Conservation (phyloP, 2,113 vertebrate genomes). For the Falco punctatus region DNA sequence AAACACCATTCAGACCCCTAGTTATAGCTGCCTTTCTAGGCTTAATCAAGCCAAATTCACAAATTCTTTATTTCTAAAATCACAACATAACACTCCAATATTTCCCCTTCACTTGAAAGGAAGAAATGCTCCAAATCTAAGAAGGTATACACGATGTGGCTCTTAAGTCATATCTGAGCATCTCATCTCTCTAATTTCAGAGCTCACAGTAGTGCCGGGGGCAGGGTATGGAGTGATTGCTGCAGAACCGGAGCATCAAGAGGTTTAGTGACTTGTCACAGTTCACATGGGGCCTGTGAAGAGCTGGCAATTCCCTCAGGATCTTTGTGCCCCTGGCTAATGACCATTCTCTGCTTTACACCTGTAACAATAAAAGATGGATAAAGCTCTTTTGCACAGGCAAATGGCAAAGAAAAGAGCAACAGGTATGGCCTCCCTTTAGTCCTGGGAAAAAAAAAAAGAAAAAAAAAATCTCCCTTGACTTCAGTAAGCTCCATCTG, state of each 20-base stretch:
- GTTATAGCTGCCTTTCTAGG: not conserved
- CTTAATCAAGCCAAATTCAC: not conserved
- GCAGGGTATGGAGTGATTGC: not conserved
- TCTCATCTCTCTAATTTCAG: not conserved
- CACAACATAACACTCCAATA: not conserved
- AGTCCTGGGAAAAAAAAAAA: not conserved
- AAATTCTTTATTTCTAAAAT: not conserved
- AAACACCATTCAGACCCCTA: not conserved
- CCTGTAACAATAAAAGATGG: not conserved
- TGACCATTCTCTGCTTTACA: not conserved
- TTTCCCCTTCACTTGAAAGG: not conserved
- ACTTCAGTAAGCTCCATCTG: not conserved
- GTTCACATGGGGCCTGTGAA: not conserved
- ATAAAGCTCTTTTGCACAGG: not conserved
- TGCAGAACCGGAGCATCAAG: not conserved
- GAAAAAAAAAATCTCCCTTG: not conserved
- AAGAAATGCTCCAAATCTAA: not conserved
- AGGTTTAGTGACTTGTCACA: not conserved
- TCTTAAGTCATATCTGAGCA: not conserved
- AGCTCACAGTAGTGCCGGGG: fast-evolving
- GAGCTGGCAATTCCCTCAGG: not conserved
- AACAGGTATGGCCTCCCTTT: not conserved
- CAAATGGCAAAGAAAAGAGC: not conserved
- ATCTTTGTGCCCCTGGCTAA: not conserved
- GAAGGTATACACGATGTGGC: not conserved